A percentile compares a stretch with the other conserved stretches of the same genome.
phyloP scores from a whole-genome alignment of 2,888 invertebrate species.

The Mimachlamys varia region DNA sequence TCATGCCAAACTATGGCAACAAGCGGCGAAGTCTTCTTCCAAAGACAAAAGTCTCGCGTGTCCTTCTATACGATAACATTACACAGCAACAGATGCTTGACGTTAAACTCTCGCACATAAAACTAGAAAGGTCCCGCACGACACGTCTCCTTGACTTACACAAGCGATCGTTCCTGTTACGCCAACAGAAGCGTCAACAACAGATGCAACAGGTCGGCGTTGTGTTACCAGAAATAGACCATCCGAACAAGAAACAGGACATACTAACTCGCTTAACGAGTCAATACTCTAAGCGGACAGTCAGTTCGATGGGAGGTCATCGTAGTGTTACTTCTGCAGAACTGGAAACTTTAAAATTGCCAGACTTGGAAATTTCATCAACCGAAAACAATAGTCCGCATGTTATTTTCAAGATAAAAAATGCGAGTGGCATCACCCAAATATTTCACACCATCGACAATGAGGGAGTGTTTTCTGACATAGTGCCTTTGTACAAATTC shows the following conservation, averaged over 20 bases:
- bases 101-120: constrained; percentile 68
- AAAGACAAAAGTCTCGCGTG: constrained; percentile 73
- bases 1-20: constrained; percentile 75
- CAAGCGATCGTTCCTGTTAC: constrained; percentile 59
- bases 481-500: constrained; percentile 59
- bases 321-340: constrained; percentile 44
- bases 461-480: constrained; percentile 60
- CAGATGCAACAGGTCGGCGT: constrained; percentile 40
- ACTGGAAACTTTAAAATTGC: constrained; percentile 51
- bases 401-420: constrained; percentile 60
- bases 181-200: constrained; percentile 56
- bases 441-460: constrained; percentile 62
- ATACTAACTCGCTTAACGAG: constrained; percentile 42
- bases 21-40: constrained; percentile 61
- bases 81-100: constrained; percentile 76
- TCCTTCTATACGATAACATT: constrained; percentile 75
- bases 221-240: constrained; percentile 49
- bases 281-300: constrained; percentile 39
- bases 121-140: constrained; percentile 65
- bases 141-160: constrained; percentile 68
- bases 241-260: constrained; percentile 37
- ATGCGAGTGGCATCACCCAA: constrained; percentile 58
- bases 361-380: constrained; percentile 55
- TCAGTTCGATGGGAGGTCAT: background rate
- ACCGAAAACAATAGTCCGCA: constrained; percentile 53